Percentiles rank a stretch among this genome's conserved stretches.
Evolutionary conservation across 1,140 invertebrate species (phyloP).

Genomic region (Bombus soroeensis): DNA sequence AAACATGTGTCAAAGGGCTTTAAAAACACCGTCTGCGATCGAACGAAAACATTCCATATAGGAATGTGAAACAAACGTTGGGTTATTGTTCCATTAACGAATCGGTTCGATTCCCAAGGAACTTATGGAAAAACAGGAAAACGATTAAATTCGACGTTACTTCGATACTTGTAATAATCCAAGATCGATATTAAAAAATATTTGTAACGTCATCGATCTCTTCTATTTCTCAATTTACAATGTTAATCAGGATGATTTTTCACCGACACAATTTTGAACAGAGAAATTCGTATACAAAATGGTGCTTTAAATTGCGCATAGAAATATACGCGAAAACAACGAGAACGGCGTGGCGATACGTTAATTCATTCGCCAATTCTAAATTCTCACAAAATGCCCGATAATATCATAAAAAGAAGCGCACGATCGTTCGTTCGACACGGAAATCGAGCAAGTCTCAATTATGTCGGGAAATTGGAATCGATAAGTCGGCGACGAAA

Average conservation of each 20-base stretch:
- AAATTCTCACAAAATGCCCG: not conserved
- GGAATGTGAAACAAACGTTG: not conserved
- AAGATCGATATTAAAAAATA: no score
- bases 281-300: no score
- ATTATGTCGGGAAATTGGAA: conserved; percentile 34
- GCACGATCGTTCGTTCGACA: not conserved
- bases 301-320: no score
- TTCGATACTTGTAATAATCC: no score
- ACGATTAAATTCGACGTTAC: not conserved
- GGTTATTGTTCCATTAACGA: not conserved
- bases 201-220: no score
- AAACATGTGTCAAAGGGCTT: not conserved
- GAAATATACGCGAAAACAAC: no score
- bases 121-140: not conserved
- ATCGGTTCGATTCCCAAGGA: not conserved
- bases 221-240: no score
- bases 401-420: not conserved
- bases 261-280: no score
- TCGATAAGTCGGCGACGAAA: conserved; percentile 16
- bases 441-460: not conserved
- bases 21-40: conserved; percentile 5
- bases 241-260: no score
- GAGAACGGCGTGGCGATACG: no score
- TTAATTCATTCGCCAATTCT: not conserved
- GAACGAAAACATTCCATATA: not conserved